Evolutionary conservation across 2,113 vertebrate genomes (phyloP), one percentile per base, ranked within the genome.

Genomic region (Pseudorasbora parva): DNA sequence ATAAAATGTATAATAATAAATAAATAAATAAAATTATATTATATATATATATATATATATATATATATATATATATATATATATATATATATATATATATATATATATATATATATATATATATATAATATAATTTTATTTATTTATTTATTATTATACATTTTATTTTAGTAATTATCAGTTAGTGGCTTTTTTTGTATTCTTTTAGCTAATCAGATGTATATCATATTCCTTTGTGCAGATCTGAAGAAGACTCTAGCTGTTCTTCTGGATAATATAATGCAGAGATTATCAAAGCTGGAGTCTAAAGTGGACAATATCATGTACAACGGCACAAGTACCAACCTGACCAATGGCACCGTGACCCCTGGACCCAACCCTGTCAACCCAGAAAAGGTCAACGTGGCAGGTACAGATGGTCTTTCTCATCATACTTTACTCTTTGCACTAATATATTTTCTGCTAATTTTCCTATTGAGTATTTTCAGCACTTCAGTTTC

Each of bases 181-280:
- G 15, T 62, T 30, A 17, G 11, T 17, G 60, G 30, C 1, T 68
- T 37, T 68, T 2, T 21, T 30, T 33, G 3, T 47, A 12, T 7
- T 15, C 0, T 30, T 47, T 21, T 4, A 43, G 5, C 23, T 59
- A 8, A 56, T 23, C 25, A 2, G 14, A 43, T 60, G 11, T n/a
- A 15, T 81, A 14, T 62, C 25, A 14, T 10, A 0, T 19, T 69
- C 23, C 64, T 25, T 64, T 54, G 19, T 91, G 21, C 89, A 99
- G 98, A 99, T 92, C 91, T 99, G 91, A 99, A 99, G 93, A 99
- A 99, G 92, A 99, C 98, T 0, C 95, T 99, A 1, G 98, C 98
- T 1, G 98, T 99, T 74, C 92, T 99, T 76, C 89, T 99, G 92
- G 98, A 99, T 90, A 99, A 98, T 91, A 99, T 99, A 91, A 93